These are phyloP conservation scores for Drosophila pandora DNA, from an alignment of 1,140 invertebrate species.

Conservation along the genomic window DNA sequence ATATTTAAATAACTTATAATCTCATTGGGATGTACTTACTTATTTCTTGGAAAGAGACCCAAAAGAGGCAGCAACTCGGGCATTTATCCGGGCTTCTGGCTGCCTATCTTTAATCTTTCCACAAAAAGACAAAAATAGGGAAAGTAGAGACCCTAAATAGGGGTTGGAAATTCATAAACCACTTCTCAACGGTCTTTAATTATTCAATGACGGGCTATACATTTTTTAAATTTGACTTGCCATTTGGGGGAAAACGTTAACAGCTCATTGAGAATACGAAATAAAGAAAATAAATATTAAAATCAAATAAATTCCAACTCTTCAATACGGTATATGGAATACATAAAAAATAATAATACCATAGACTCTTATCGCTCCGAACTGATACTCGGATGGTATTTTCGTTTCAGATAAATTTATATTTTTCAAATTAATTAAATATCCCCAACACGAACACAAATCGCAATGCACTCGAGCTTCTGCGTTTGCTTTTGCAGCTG, in stretches of 20 bases:
- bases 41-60: not conserved
- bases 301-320: conserved; percentile 25
- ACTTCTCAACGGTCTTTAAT: conserved; percentile 1
- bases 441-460: conserved; percentile 33
- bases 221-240: conserved; percentile 6
- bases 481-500: conserved; percentile 41
- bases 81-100: not conserved
- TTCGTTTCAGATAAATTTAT: conserved; percentile 9
- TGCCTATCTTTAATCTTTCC: conserved; percentile 2
- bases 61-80: not conserved
- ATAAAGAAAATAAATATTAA: conserved; percentile 32
- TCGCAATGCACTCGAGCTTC: conserved; percentile 39
- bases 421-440: conserved; percentile 61
- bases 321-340: conserved; percentile 1
- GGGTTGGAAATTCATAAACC: conserved; percentile 4
- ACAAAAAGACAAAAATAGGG: not conserved
- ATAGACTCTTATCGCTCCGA: conserved; percentile 7
- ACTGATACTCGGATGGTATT: conserved; percentile 17
- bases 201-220: not conserved
- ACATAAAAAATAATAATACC: conserved; percentile 6
- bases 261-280: conserved; percentile 8
- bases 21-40: not conserved
- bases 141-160: not conserved
- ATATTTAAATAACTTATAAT: conserved; percentile 26
- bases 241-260: conserved; percentile 15